Evolutionary conservation across 2,888 invertebrate species (phyloP), one percentile per base, ranked within the genome.

Genomic region (Polyploca ridens): DNA sequence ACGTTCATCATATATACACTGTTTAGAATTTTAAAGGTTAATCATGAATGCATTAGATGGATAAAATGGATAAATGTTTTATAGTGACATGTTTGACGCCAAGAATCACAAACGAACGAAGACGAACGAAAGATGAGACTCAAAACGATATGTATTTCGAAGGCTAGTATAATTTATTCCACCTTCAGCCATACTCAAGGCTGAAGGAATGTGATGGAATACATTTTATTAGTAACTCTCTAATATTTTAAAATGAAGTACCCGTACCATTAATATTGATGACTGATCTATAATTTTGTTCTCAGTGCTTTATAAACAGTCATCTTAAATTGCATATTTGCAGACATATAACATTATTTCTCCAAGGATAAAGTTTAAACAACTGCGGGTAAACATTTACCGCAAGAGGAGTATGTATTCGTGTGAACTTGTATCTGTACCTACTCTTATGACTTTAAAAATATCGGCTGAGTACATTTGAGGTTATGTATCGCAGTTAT

Each of bases 301-400:
- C 27, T 27, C 27, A 27, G 27, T 27, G 4, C n/a, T 7, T 10
- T 6, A 10, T 7, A 46, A 10, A 14, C 6, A 5, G n/a, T n/a
- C n/a, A n/a, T n/a, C 75, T 83, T 72, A 85, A 87, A 90, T 86
- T 88, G 85, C 83, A 78, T 82, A 83, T 88, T 88, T 85, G 83
- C 81, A 77, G 79, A 80, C 78, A 77, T 81, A 79, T 46, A 46
- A 46, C 46, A 33, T 89, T 88, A 90, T 82, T 85, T 81, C 72
- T 86, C 87, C 89, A 91, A 90, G 89, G 90, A 85, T 86, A 79
- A 83, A 80, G 79, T 81, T 76, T 74, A 72, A 74, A 74, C 73
- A 71, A 72, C 5, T 46, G n/a, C n/a, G n/a, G n/a, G n/a, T 46
- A 46, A 13, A 44, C n/a, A 46, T 46, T 46, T 46, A 7, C n/a